A percentile compares a stretch with the other conserved stretches of the same genome.
Evolutionary conservation across 2,113 vertebrate genomes (phyloP).

Genomic region (Hepsetus odoe): DNA sequence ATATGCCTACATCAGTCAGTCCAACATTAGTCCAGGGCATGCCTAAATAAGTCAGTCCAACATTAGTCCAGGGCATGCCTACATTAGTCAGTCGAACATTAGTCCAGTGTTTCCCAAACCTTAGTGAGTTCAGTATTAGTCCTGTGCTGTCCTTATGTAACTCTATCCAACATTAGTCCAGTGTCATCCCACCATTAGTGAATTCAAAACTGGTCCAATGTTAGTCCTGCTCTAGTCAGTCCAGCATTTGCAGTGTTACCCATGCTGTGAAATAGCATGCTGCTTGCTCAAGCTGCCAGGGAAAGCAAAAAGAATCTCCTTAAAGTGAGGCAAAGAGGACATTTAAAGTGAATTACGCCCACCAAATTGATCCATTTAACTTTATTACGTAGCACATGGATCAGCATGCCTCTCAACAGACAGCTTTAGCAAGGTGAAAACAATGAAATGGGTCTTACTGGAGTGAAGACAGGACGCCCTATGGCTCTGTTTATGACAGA

Average conservation of each 20-base stretch:
- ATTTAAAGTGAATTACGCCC: conserved; percentile 37
- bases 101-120: not conserved
- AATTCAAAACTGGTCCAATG: not conserved
- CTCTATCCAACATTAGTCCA: not conserved
- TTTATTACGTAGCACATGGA: conserved; percentile 28
- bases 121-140: not conserved
- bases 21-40: not conserved
- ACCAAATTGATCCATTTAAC: conserved; percentile 45
- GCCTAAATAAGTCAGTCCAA: not conserved
- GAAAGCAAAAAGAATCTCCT: not conserved
- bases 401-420: conserved; percentile 20
- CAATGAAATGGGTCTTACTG: conserved; percentile 1
- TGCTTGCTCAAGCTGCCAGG: not conserved
- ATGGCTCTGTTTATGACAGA: conserved; percentile 23
- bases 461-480: not conserved
- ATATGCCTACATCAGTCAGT: not conserved
- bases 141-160: not conserved
- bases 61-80: not conserved
- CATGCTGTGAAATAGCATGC: not conserved
- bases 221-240: not conserved
- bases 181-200: not conserved
- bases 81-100: not conserved
- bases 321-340: not conserved
- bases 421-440: conserved; percentile 39
- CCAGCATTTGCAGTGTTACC: not conserved